Evolutionary conservation across 1,140 invertebrate species (phyloP), one percentile per base, ranked within the genome.

Genomic region (Helicoverpa armigera): DNA sequence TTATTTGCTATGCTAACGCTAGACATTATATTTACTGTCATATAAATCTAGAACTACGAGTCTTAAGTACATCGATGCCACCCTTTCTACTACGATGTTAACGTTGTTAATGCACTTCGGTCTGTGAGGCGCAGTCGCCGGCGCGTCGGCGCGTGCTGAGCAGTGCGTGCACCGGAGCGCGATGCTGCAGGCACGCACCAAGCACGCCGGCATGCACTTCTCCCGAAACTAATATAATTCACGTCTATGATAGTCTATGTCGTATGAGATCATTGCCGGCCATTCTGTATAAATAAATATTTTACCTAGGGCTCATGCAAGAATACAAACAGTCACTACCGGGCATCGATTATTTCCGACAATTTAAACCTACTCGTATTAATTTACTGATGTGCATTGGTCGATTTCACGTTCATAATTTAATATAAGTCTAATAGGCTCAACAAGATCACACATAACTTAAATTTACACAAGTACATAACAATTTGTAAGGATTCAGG

Each of bases 251-350:
- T 80, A 83, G 50, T 80, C 77, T 80, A 70, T 67, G 51, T 58
- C 56, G 69, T 82, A 83, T 86, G 85, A 86, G 85, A 86, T 86
- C 85, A 83, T 79, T 74, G 79, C 79, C 78, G 75, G 77, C 63
- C 69, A 63, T 83, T 85, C 65, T 54, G 50, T 60, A 48, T 78
- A 79, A 70, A 79, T 69, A 79, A 79, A 79, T 79, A 79, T 18
- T 77, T 70, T 69, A 70, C 69, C 65, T 79, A 69, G 50, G 48
- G 29, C 63, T 31, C 29, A n/a, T 16, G 10, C 0, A 61, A 69
- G 61, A 79, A 70, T 78, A 69, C 50, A 3, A 35, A n/a, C 29
- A 70, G 10, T 69, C 50, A 70, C 65, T 56, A 69, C 58, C 50
- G 16, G 76, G 58, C 61, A 54, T 10, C 51, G 4, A 18, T 18